phyloP scores from a whole-genome alignment of 2,888 invertebrate genomes.

The Metacarcinus magister region DNA sequence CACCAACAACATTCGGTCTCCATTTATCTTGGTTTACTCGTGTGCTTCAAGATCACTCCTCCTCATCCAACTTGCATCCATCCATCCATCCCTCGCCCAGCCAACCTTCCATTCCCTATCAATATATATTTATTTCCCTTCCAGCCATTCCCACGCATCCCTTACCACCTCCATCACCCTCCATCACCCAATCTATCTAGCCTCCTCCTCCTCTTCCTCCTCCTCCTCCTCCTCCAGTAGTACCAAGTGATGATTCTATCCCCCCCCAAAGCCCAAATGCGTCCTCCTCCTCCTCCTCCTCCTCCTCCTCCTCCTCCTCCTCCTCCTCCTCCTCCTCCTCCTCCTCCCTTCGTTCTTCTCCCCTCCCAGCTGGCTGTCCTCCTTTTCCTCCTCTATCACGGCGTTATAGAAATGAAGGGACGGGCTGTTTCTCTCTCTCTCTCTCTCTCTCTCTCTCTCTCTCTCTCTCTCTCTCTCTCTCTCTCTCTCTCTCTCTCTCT shows the following conservation, averaged over 20 bases:
- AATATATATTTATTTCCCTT: neutral
- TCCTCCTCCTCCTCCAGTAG: neutral
- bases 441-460: neutral
- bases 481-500: conserved; percentile 50
- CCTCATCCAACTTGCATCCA: neutral
- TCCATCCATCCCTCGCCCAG: neutral
- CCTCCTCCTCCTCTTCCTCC: conserved; percentile 4
- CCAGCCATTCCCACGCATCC: neutral
- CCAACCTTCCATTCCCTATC: neutral
- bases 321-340: neutral
- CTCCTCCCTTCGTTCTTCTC: neutral
- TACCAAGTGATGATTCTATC: neutral
- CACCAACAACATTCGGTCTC: neutral
- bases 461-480: neutral
- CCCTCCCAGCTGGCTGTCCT: neutral
- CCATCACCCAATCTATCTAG: neutral
- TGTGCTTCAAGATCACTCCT: neutral
- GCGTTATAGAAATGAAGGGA: neutral
- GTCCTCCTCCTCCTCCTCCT: neutral
- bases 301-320: neutral
- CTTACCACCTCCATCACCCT: conserved; percentile 22
- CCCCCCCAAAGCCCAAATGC: neutral
- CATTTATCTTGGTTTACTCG: neutral
- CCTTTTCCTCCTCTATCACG: neutral
- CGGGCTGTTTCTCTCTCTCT: neutral